Base-by-base conservation (phyloP, 2,797 vertebrate genomes). In the Anguilla anguilla region DNA sequence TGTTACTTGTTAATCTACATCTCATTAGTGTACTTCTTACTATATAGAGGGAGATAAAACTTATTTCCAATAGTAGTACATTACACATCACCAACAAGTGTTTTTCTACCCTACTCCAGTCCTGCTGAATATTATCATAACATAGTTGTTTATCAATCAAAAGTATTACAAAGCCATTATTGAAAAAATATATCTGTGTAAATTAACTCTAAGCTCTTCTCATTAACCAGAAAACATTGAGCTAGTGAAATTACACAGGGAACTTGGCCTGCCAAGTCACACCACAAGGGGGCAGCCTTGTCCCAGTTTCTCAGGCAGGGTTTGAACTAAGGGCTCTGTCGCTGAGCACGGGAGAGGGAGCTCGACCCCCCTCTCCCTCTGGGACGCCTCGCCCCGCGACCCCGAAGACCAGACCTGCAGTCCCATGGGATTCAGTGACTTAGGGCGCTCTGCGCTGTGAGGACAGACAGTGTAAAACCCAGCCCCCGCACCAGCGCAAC, bases 251-350 rank as follows among this genome's bases (percentile, higher is more conserved):
- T 89, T 90, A 93, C 91, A 94, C 92, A 93, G 88, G 91, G 86
- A 95, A 96, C 97, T 96, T 95, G 97, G 97, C 98, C 97, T 96
- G 97, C 97, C 97, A 97, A 97, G 97, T 96, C 92, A 94, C 91
- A 93, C 92, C 94, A 95, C 94, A 94, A 96, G 96, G 96, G 95
- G 96, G 91, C 95, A 94, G 94, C 95, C 93, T 94, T 90, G 91
- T 91, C 92, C 91, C 90, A 93, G 93, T 90, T 83, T 92, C 91
- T 91, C 89, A 89, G 84, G 91, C 91, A 90, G 92, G 92, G 94
- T 93, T 72, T 43, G 67, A 67, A 90, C 91, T 90, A 87, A 89
- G 93, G 91, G 94, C 92, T 94, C 93, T 89, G 91, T 92, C 67
- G 64, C 87, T 28, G 67, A 81, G 43, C 28, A 43, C 69, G 13